Percentiles rank a stretch among this genome's conserved stretches.
Evolutionary conservation across 1,140 invertebrate species (phyloP).

Genomic region (Achroia grisella): DNA sequence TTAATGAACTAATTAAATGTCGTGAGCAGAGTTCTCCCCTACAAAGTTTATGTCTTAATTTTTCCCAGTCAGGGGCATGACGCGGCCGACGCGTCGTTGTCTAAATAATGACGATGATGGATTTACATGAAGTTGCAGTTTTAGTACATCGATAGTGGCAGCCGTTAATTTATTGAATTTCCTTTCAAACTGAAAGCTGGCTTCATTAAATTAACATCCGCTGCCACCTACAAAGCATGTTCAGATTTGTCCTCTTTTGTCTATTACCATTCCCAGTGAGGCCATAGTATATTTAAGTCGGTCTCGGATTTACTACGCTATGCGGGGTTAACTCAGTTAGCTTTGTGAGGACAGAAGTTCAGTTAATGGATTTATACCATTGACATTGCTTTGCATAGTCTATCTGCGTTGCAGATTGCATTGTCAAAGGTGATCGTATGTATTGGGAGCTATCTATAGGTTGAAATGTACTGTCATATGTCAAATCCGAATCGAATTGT

Average conservation of each 20-base stretch:
- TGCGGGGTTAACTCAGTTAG: neutral
- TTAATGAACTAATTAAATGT: neutral
- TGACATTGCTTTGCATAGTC: neutral
- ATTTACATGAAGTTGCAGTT: conserved; percentile 23
- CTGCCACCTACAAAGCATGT: neutral
- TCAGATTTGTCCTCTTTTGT: neutral
- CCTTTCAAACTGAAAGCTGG: conserved; percentile 17
- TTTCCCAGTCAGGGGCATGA: neutral
- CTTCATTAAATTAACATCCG: conserved; percentile 20
- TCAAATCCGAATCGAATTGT: no score
- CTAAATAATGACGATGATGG: conserved; percentile 18
- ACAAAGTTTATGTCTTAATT: neutral
- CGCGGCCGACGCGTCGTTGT: neutral
- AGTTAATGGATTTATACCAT: neutral
- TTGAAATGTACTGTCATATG: no score
- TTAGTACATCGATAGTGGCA: conserved; percentile 9
- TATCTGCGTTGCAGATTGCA: neutral
- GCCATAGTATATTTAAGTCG: neutral
- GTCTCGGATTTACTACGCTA: neutral
- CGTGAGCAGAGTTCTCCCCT: neutral
- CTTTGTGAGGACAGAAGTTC: neutral
- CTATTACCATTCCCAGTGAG: neutral
- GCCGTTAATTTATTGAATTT: conserved; percentile 34
- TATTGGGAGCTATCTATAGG: no score
- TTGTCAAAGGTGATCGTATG: no score